These are phyloP conservation scores for Apotomis turbidana DNA, from an alignment of 2,888 invertebrate species.

Conservation along the genomic window DNA sequence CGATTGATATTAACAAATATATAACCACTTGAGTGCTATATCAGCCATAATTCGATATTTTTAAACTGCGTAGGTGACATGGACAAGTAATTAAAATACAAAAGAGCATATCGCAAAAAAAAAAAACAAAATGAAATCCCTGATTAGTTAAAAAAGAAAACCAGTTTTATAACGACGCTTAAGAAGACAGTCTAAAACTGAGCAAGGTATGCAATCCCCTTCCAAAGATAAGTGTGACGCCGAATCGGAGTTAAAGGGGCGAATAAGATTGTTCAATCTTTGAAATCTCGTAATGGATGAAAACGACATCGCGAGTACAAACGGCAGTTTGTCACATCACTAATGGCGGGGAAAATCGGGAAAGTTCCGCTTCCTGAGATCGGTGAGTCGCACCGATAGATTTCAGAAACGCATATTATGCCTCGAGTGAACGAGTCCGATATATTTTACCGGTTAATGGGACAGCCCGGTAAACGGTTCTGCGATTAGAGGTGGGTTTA, in stretches of 20 bases:
- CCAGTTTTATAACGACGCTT: no score
- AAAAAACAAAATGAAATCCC: no score
- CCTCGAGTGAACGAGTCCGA: constrained; percentile 25
- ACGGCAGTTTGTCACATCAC: constrained; percentile 77
- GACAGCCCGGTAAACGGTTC: constrained; percentile 25
- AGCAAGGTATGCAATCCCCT: constrained; percentile 10
- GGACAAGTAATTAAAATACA: no score
- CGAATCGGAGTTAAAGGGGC: constrained; percentile 68
- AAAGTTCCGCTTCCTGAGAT: constrained; percentile 70
- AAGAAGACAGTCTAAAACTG: not conserved
- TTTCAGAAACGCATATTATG: constrained; percentile 59
- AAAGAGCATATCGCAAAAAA: no score
- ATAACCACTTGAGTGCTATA: no score
- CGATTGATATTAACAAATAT: no score
- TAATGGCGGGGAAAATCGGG: constrained; percentile 78
- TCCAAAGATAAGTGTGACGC: constrained; percentile 57
- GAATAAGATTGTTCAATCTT: constrained; percentile 71
- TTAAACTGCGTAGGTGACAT: no score
- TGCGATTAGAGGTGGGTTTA: constrained; percentile 15
- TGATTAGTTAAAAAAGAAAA: no score
- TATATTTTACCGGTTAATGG: constrained; percentile 32
- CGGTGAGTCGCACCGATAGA: constrained; percentile 67
- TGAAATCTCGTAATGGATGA: constrained; percentile 75
- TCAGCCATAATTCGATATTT: no score
- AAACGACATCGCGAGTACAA: constrained; percentile 76